These are phyloP conservation scores for Aulostomus chinensis DNA, from an alignment of 2,797 vertebrate genomes.

Conservation along the genomic window DNA sequence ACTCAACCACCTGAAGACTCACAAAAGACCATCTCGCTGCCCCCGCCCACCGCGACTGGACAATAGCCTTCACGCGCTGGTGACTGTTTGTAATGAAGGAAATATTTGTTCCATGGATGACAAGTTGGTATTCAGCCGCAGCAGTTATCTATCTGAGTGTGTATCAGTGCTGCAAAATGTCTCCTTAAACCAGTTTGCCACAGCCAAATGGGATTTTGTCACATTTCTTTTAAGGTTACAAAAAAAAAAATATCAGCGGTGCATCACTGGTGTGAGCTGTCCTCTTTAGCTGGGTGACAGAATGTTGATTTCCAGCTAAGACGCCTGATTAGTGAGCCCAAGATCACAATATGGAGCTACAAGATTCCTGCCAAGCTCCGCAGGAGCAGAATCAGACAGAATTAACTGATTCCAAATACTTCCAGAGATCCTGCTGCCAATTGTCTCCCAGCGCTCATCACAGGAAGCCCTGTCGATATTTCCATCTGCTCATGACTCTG, in stretches of 20 bases:
- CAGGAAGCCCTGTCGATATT: conserved; percentile 5
- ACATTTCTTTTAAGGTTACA: background rate
- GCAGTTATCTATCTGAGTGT: background rate
- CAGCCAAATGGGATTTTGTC: conserved; percentile 5
- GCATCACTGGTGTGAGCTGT: too few species aligned
- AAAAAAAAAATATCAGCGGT: too few species aligned
- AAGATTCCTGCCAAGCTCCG: conserved; percentile 7
- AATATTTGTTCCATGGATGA: background rate
- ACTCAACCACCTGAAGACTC: conserved; percentile 16
- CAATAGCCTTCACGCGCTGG: background rate
- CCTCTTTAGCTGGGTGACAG: background rate
- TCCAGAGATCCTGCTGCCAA: conserved; percentile 14
- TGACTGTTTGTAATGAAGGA: conserved; percentile 1
- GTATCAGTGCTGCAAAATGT: background rate
- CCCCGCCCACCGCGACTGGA: background rate
- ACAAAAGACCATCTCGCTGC: background rate
- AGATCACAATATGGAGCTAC: conserved; percentile 28
- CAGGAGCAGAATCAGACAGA: conserved; percentile 20
- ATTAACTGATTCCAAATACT: conserved; percentile 18
- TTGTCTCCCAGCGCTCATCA: background rate
- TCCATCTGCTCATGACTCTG: conserved; percentile 26
- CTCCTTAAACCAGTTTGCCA: background rate
- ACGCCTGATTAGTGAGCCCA: conserved; percentile 22
- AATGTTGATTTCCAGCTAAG: conserved; percentile 21
- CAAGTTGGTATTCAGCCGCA: background rate